Base-by-base conservation (phyloP, 2,113 vertebrate species). In the Chloropsis hardwickii region DNA sequence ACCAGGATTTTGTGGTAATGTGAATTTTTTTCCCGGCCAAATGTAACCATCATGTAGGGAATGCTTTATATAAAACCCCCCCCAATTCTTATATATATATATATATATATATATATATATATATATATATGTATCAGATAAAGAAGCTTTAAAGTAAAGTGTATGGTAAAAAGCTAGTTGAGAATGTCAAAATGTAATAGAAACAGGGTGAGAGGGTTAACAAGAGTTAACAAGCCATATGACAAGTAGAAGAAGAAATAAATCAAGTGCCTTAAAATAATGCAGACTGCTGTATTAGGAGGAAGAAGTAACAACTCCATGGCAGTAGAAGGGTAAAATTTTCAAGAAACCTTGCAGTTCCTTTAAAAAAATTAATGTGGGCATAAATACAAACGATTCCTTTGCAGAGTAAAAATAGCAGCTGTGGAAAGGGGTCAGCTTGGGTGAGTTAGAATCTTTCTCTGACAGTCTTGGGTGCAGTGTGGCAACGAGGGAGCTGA, bases 391-490 rank as follows among this genome's bases (percentile, higher is more conserved):
- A 45, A 48, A 29, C 14, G 0, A 64, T 64, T 87, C 12, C 9
- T 54, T 76, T 4, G 1, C 51, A 57, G 47, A 35, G 6, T 22
- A 5, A 27, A 50, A 81, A 23, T 2, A 61, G 8, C 27, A 90
- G 3, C 40, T 53, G 40, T 78, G 71, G 73, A 22, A 78, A 6
- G 54, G 81, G 45, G 69, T 78, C 16, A 19, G 61, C 2, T 51
- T 51, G 82, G 35, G 25, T 14, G 14, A 27, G 25, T 35, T 17
- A 6, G 61, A 39, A 15, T 35, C 24, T 25, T 35, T 27, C 22
- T 13, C 0, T 39, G 61, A 5, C 28, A 23, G 42, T 39, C 14
- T 65, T 0, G 3, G 74, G 56, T 5, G 1, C 37, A 17, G 54
- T 4, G 7, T 28, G 31, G 11, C 10, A 2, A 7, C 1, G 19